These are phyloP conservation scores for Amblyraja radiata DNA, from an alignment of 2,797 vertebrate species.

Conservation along the genomic window DNA sequence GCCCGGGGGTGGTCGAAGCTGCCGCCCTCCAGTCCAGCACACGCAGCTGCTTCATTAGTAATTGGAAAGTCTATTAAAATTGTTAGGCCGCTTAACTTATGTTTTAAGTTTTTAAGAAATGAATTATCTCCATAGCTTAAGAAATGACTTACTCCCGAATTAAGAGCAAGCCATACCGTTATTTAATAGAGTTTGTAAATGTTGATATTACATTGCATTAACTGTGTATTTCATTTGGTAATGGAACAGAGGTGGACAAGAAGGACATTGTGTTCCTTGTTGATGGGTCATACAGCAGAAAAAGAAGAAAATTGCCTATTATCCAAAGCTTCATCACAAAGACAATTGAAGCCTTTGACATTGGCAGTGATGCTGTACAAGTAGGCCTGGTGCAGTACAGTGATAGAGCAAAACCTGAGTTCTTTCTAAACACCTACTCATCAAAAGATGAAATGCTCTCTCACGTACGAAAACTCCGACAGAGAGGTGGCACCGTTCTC, in stretches of 20 bases:
- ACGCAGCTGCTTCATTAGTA: neutral
- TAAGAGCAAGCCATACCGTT: neutral
- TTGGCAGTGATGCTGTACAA: conserved; percentile 77
- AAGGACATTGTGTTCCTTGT: conserved; percentile 93
- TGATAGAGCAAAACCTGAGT: conserved; percentile 62
- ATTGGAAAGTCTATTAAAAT: neutral
- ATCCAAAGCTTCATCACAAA: conserved; percentile 73
- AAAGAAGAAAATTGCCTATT: conserved; percentile 54
- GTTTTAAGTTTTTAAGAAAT: neutral
- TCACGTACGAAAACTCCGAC: neutral
- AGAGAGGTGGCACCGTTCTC: conserved; percentile 10
- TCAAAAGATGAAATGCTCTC: conserved; percentile 15
- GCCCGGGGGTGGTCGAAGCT: no score
- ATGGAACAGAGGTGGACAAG: conserved; percentile 61
- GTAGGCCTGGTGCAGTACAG: conserved; percentile 76
- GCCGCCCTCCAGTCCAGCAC: no score
- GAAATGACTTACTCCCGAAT: neutral
- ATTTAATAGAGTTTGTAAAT: neutral
- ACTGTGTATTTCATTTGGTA: neutral
- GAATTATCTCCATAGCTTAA: neutral
- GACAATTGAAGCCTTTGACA: conserved; percentile 72
- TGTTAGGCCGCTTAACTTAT: neutral
- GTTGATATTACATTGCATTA: neutral
- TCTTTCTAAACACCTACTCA: conserved; percentile 68
- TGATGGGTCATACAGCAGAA: conserved; percentile 76